Evolutionary conservation across 2,113 vertebrate genomes (phyloP).

Genomic region (Nycticebus coucang): DNA sequence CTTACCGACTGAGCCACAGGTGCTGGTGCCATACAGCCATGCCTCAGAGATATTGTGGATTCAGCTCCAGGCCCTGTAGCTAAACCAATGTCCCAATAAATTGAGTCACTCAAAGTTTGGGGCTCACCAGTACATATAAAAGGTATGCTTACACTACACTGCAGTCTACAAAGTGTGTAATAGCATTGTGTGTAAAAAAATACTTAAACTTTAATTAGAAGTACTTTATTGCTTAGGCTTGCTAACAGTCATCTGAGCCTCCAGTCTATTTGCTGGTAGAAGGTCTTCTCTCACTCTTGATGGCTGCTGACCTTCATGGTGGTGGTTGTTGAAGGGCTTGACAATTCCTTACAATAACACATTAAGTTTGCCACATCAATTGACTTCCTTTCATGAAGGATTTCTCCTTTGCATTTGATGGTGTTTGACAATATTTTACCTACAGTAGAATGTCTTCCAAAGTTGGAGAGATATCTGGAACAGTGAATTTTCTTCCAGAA

Average conservation of each 20-base stretch:
- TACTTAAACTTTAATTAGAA: background rate
- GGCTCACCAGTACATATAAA: background rate
- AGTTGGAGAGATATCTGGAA: background rate
- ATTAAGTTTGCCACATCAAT: background rate
- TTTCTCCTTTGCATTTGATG: background rate
- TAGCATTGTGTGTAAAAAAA: background rate
- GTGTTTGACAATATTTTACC: background rate
- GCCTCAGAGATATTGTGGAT: background rate
- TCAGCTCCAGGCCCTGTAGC: background rate
- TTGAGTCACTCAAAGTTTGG: background rate
- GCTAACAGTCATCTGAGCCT: background rate
- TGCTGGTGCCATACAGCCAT: background rate
- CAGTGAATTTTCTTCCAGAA: background rate
- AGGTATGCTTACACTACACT: background rate
- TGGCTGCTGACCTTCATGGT: background rate
- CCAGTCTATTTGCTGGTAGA: background rate
- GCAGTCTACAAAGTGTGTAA: background rate
- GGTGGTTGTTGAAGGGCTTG: background rate
- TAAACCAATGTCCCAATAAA: background rate
- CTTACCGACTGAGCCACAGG: no score
- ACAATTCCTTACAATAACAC: background rate
- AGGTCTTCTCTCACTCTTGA: background rate
- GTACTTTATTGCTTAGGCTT: background rate
- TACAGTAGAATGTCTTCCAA: background rate
- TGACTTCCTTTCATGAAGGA: background rate